phyloP scores from a whole-genome alignment of 2,888 invertebrate species.

The Pheosia tremula region DNA sequence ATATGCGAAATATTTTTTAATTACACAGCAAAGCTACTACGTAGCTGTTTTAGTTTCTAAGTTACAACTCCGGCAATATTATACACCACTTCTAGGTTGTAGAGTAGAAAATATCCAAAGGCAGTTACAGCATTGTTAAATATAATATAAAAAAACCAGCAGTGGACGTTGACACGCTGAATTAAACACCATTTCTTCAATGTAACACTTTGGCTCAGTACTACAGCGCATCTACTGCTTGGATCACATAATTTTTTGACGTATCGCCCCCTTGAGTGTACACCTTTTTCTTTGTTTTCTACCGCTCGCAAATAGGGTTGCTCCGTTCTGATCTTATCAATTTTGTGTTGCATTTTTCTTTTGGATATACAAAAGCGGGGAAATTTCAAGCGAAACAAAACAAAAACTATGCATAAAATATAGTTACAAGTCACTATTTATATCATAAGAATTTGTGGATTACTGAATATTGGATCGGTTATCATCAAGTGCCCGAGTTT shows the following conservation, averaged over 20 bases:
- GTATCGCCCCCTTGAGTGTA: constrained; percentile 63
- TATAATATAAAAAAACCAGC: no score
- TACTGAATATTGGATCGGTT: constrained; percentile 44
- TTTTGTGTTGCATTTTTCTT: constrained; percentile 14
- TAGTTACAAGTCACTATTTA: neutral
- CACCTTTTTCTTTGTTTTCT: constrained; percentile 66
- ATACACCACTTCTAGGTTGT: no score
- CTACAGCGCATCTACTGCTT: constrained; percentile 31
- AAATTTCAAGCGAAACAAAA: neutral
- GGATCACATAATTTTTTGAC: constrained; percentile 70
- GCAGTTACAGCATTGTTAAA: no score
- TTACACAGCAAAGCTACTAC: no score
- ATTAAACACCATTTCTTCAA: neutral
- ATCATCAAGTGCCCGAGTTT: constrained; percentile 49
- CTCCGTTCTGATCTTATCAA: constrained; percentile 40
- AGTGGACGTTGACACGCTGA: neutral
- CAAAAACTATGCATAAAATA: no score
- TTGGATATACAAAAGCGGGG: neutral
- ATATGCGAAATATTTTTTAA: no score
- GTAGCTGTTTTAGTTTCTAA: no score
- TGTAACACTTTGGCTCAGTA: constrained; percentile 9
- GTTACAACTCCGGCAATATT: no score
- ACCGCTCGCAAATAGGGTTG: constrained; percentile 57
- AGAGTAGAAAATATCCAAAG: no score
- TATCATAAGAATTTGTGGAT: constrained; percentile 27